Evolutionary conservation across 2,888 invertebrate genomes (phyloP).

Genomic region (Melinaea menophilus): DNA sequence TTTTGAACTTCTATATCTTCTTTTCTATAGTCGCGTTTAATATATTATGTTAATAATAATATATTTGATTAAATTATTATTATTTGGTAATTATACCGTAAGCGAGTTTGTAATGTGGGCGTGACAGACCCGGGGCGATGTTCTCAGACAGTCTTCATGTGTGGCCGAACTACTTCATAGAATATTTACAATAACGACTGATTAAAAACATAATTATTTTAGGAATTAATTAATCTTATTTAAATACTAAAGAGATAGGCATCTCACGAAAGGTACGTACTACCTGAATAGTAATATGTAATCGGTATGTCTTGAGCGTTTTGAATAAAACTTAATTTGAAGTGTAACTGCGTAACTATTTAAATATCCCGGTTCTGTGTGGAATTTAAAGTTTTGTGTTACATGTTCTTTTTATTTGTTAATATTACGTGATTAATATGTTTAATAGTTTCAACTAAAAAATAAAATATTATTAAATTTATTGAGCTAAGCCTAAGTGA

Average conservation of each 20-base stretch:
- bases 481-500: too few relatives aligned
- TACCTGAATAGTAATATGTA: conserved; percentile 60
- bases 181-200: not conserved
- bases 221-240: too few relatives aligned
- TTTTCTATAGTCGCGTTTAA: too few relatives aligned
- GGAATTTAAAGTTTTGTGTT: conserved; percentile 3
- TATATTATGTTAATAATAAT: conserved; percentile 11
- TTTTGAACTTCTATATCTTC: too few relatives aligned
- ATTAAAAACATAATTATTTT: too few relatives aligned
- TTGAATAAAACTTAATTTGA: conserved; percentile 45
- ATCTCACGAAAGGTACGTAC: conserved; percentile 55
- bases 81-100: conserved; percentile 21
- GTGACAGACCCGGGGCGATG: conserved; percentile 51
- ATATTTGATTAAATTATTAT: conserved; percentile 10
- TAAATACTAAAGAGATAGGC: conserved; percentile 52
- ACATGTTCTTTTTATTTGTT: too few relatives aligned
- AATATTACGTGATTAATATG: too few relatives aligned
- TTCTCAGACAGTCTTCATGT: conserved; percentile 44
- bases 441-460: too few relatives aligned
- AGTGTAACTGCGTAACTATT: conserved; percentile 21
- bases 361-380: conserved; percentile 17
- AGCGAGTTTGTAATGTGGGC: conserved; percentile 38
- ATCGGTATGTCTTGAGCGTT: conserved; percentile 53
- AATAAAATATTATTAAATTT: too few relatives aligned
- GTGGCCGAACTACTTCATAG: conserved; percentile 39